Base-by-base conservation (phyloP, 2,797 vertebrate genomes). In the Urocyon cinereoargenteus region DNA sequence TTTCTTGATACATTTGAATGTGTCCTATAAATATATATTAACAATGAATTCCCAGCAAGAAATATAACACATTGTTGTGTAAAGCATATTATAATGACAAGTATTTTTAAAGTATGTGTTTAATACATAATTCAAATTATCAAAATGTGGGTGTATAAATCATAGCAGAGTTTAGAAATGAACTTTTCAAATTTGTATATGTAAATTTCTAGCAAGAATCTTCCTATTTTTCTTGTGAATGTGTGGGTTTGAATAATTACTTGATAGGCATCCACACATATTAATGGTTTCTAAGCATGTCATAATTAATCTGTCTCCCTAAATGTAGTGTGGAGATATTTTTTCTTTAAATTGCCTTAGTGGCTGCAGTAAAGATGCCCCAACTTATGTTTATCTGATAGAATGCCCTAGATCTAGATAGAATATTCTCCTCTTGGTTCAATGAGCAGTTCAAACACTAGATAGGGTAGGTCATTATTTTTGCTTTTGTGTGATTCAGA, bases 41-140 rank as follows among this genome's bases (percentile, higher is more conserved):
- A 92, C 96, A 96, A 97, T 96, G 85, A 97, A 97, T 89, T 96
- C 45, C 45, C 82, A 97, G 72, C 61, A 97, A 97, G 85, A 88
- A 97, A 96, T 75, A 34, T 86, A 96, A 83, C 78, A 97, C 95
- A 95, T 84, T 98, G 87, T 98, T 97, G 92, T 97, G 55, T 89
- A 96, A 93, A 97, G 78, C 28, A 11, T 92, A 86, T 96, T 96
- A 83, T 96, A 97, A 97, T 97, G 96, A 94, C 57, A 84, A 94
- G 88, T 92, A 97, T 97, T 98, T 98, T 97, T 96, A 96, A 97
- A 96, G 62, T 70, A 83, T 91, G 94, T 97, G 82, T 95, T 98
- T 95, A 97, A 98, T 93, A 96, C 93, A 94, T 94, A 97, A 97
- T 96, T 97, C 95, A 97, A 97, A 97, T 97, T 57, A 97, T 96